Conservation (phyloP, 2,113 vertebrate genomes). For the Percina caprodes region DNA sequence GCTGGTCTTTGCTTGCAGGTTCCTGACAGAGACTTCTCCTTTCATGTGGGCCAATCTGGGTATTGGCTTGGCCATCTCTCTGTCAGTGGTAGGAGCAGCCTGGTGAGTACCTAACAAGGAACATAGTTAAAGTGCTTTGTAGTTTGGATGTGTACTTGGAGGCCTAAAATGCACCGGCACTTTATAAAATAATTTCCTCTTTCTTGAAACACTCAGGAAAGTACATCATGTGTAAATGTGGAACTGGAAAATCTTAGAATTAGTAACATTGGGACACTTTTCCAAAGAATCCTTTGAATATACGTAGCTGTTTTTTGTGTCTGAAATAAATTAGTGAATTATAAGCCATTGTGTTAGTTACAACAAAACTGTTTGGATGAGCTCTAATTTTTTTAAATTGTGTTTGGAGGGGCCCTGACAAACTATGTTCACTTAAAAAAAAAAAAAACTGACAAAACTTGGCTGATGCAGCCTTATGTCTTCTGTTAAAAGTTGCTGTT, state of each 20-base stretch:
- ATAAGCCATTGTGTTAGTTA: neutral
- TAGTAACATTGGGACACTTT: neutral
- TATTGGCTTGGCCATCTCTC: conserved; percentile 95
- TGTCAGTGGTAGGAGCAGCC: conserved; percentile 97
- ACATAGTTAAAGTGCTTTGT: neutral
- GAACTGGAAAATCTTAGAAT: conserved; percentile 39
- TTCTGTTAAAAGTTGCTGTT: neutral
- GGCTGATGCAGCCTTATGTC: neutral
- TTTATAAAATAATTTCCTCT: conserved; percentile 44
- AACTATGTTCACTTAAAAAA: neutral
- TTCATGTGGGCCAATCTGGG: conserved; percentile 99
- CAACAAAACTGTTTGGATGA: neutral
- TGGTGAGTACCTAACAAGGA: conserved; percentile 86
- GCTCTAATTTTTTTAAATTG: neutral
- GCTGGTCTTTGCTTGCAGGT: conserved; percentile 83
- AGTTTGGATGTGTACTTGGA: neutral
- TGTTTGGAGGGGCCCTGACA: neutral
- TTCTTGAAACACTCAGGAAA: conserved; percentile 27
- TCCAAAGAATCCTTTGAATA: neutral
- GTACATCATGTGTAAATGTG: conserved; percentile 8
- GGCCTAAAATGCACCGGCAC: accelerated
- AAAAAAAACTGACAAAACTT: neutral
- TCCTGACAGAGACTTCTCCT: conserved; percentile 96
- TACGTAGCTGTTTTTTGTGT: neutral
- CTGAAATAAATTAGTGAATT: neutral